Evolutionary conservation across 2,113 vertebrate species (phyloP).

Genomic region (Hipposideros armiger): DNA sequence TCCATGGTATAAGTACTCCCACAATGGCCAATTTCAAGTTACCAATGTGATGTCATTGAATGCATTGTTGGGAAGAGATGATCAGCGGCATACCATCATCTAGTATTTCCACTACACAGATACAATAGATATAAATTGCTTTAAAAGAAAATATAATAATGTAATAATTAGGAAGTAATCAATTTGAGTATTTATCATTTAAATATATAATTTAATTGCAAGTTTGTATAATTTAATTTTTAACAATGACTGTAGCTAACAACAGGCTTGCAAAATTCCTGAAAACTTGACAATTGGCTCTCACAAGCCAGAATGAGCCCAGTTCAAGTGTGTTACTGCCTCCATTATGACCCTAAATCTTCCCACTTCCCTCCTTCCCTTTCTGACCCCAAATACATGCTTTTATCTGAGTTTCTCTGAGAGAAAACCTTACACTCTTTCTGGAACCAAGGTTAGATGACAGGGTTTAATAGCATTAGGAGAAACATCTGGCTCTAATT

Average conservation of each 20-base stretch:
- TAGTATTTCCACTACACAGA: not conserved
- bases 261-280: no score
- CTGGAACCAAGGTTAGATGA: not conserved
- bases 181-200: not conserved
- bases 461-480: not conserved
- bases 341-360: not conserved
- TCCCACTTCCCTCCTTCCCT: not conserved
- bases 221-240: not conserved
- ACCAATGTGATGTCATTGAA: not conserved
- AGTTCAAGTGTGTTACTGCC: not conserved
- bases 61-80: not conserved
- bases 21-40: not conserved
- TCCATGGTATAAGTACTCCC: not conserved
- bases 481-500: conserved; percentile 39
- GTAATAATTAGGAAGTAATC: not conserved
- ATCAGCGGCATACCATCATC: not conserved
- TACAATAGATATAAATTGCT: not conserved
- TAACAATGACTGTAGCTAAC: no score
- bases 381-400: not conserved
- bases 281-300: no score
- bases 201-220: not conserved
- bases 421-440: not conserved
- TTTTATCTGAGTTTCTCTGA: not conserved
- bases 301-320: not conserved
- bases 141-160: not conserved